Conservation (phyloP, 2,113 vertebrate genomes). For the Antigone vipio region DNA sequence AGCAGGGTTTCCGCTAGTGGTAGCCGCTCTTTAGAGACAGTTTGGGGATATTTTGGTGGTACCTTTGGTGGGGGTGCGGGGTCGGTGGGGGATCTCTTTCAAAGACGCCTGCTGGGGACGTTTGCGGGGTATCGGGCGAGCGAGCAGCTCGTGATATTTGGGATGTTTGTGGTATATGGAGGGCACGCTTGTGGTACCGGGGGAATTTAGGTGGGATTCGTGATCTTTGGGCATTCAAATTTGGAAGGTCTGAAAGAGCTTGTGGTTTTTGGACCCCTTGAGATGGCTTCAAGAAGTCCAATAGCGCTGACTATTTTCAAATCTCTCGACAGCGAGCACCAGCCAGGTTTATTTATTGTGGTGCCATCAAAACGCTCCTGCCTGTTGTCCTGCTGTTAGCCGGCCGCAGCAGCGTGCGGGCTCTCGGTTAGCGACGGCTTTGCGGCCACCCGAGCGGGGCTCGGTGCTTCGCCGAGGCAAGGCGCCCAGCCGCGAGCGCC, state of each 20-base stretch:
- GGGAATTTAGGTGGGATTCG: not conserved
- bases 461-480: not conserved
- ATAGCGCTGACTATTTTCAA: not conserved
- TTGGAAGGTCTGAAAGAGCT: not conserved
- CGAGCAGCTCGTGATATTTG: not conserved
- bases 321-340: not conserved
- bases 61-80: not conserved
- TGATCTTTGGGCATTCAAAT: not conserved
- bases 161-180: not conserved
- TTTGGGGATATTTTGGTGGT: not conserved
- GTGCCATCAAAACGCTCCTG: not conserved
- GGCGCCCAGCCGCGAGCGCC: too few relatives aligned
- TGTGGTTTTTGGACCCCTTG: not conserved
- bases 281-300: not conserved
- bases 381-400: not conserved
- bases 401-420: not conserved
- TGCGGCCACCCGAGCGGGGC: not conserved
- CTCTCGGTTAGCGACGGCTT: accelerated
- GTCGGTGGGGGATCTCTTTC: not conserved
- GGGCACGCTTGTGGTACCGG: too few relatives aligned
- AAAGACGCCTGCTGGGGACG: accelerated
- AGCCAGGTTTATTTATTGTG: not conserved
- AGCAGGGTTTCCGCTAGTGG: not conserved
- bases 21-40: too few relatives aligned
- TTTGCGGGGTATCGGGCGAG: not conserved